Conservation (phyloP, 2,113 vertebrate species). For the Mesocricetus auratus region DNA sequence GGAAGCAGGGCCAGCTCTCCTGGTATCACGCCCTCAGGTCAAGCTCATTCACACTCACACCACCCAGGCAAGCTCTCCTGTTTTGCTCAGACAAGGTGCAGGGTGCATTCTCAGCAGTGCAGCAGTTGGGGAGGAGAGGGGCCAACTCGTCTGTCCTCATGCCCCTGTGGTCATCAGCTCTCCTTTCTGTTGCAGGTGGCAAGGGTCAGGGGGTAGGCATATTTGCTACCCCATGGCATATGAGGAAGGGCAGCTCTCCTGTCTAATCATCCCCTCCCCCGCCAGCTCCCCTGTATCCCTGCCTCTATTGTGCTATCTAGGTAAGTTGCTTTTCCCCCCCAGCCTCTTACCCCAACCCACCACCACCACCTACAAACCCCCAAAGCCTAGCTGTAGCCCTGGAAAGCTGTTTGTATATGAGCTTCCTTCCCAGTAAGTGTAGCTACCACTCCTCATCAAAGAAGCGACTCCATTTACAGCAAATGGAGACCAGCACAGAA, state of each 20-base stretch:
- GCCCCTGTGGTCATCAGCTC: not conserved
- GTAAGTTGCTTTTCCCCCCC: not conserved
- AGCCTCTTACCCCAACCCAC: not conserved
- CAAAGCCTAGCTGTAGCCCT: not conserved
- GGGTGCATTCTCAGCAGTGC: no score
- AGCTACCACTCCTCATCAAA: not conserved
- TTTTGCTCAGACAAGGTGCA: not conserved
- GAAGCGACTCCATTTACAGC: not conserved
- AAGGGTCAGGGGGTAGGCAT: not conserved
- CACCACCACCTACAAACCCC: not conserved
- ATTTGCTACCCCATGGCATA: not conserved
- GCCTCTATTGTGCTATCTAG: not conserved
- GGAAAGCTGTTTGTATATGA: not conserved
- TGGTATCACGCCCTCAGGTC: not conserved
- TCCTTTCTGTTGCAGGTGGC: not conserved
- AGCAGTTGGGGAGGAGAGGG: not conserved
- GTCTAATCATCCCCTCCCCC: not conserved
- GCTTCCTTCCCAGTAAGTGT: not conserved
- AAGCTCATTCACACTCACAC: not conserved
- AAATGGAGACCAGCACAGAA: not conserved
- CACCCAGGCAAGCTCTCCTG: not conserved
- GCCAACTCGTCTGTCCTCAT: not conserved
- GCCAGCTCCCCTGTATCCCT: not conserved
- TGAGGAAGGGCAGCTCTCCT: not conserved
- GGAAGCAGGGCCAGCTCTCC: not conserved